Evolutionary conservation across 2,888 invertebrate species (phyloP), one percentile per base, ranked within the genome.

Genomic region (Epirrhoe tristata): DNA sequence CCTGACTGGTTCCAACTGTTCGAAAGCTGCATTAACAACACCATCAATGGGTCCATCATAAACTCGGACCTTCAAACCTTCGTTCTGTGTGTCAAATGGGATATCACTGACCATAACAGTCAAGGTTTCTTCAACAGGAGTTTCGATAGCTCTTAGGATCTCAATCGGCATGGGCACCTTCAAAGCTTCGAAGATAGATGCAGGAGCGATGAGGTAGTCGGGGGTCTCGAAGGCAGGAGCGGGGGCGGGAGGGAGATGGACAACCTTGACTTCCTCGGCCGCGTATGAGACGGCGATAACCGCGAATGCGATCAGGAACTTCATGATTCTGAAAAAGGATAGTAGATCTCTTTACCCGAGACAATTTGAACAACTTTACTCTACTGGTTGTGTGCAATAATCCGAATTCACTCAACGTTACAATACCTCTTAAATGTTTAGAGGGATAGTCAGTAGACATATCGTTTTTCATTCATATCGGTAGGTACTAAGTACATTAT

Each of bases 321-420:
- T 90, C 91, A 92, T 91, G 59, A 71, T 63, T 67, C 86, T 87
- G 83, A 58, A 85, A 86, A 55, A 16, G 7, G 5, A 56, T 48
- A 16, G 48, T 48, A 48, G 0, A 6, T 12, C 10, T 24, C 24
- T 24, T 24, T 24, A n/a, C n/a, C n/a, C n/a, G n/a, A n/a, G n/a
- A n/a, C n/a, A n/a, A n/a, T n/a, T n/a, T n/a, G n/a, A n/a, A n/a
- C n/a, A n/a, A n/a, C n/a, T n/a, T n/a, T n/a, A n/a, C 3, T 24
- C 3, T 24, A 24, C 1, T 24, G 24, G 1, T 24, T 1, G 1
- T 24, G 24, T 24, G 24, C 24, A 24, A 24, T 24, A 24, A 24
- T 24, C 24, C 24, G 3, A 24, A 24, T 24, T 2, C 1, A 24
- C 24, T 24, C 24, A 24, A 24, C 3, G 24, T 24, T 1, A 24